Conservation (phyloP, 2,888 invertebrate genomes). For the Tuberolachnus salignus region DNA sequence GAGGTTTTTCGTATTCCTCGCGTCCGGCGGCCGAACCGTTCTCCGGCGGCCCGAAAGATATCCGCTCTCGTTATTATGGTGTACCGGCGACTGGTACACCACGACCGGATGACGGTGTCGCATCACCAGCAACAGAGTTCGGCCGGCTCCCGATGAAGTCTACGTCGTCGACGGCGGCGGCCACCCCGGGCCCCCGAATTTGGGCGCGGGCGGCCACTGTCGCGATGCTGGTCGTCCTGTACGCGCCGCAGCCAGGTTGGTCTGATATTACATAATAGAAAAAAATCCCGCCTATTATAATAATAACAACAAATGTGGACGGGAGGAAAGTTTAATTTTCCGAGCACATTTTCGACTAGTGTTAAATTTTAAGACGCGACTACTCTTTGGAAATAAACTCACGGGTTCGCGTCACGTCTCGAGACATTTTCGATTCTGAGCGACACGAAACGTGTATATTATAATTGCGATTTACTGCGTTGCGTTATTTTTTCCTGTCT, state of each 20-base stretch:
- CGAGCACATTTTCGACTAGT: too few species aligned
- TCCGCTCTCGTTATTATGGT: background rate
- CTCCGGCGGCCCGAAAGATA: background rate
- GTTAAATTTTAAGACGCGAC: background rate
- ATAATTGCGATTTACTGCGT: too few species aligned
- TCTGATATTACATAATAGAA: background rate
- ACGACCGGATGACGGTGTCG: background rate
- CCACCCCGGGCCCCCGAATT: background rate
- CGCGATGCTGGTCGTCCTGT: background rate
- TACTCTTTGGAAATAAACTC: background rate
- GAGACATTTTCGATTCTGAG: too few species aligned
- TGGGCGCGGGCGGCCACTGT: constrained; percentile 11
- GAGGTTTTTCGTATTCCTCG: too few species aligned
- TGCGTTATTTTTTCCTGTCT: too few species aligned
- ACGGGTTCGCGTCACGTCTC: too few species aligned
- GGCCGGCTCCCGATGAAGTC: constrained; percentile 25
- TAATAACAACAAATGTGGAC: too few species aligned
- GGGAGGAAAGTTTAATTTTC: too few species aligned
- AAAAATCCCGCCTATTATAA: too few species aligned
- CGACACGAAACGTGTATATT: too few species aligned
- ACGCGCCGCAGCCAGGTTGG: constrained; percentile 14
- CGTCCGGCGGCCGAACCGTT: too few species aligned
- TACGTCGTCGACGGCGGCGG: background rate
- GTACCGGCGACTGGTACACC: background rate
- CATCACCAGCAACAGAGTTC: background rate